Percentiles rank a stretch among this genome's conserved stretches.
Conservation (phyloP, 2,113 vertebrate species). For the Gila orcuttii region DNA sequence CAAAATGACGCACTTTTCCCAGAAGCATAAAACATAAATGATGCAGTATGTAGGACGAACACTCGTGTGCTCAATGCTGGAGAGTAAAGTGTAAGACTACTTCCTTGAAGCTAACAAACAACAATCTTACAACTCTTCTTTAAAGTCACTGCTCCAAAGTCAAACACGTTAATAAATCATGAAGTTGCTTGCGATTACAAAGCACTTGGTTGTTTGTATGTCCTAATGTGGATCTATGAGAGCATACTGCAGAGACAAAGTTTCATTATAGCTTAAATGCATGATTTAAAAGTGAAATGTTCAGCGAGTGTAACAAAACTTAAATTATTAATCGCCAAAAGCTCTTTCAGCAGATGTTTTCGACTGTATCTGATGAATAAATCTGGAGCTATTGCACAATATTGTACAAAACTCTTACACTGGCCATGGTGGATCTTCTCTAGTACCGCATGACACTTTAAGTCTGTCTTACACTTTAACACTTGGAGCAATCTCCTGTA, state of each 20-base stretch:
- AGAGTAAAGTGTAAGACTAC: neutral
- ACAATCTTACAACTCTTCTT: neutral
- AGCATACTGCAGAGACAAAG: neutral
- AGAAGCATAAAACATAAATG: neutral
- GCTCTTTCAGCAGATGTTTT: slow-evolving; percentile 10
- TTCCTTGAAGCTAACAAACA: neutral
- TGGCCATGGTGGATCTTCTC: neutral
- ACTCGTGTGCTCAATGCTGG: neutral
- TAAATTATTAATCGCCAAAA: neutral
- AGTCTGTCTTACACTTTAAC: neutral
- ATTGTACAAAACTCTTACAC: neutral
- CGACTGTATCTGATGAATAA: neutral
- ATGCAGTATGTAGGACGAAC: neutral
- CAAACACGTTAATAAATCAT: slow-evolving; percentile 4
- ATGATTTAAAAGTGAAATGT: neutral
- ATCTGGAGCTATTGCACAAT: slow-evolving; percentile 1
- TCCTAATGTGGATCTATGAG: neutral
- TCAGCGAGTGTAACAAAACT: neutral
- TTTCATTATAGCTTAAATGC: neutral
- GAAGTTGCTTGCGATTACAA: neutral
- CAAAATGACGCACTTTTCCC: neutral
- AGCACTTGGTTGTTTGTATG: neutral
- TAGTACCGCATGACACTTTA: neutral
- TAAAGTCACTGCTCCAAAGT: slow-evolving; percentile 3
- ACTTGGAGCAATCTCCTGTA: slow-evolving; percentile 7